Evolutionary conservation across 2,113 vertebrate genomes (phyloP).

Genomic region (Oriolus oriolus): DNA sequence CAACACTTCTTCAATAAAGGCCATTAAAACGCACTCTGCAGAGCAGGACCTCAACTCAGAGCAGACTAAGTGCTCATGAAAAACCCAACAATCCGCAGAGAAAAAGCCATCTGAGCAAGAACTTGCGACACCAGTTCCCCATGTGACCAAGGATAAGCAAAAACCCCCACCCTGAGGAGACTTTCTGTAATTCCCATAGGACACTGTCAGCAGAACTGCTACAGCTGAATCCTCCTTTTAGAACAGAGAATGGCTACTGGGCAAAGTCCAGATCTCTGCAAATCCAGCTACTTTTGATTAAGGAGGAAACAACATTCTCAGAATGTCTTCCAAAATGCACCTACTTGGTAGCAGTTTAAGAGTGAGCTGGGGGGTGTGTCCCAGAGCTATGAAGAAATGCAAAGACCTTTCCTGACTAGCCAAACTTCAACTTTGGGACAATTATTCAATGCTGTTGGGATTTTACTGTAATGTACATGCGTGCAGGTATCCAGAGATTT

Average conservation of each 20-base stretch:
- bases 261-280: background rate
- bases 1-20: background rate
- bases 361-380: background rate
- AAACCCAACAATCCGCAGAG: background rate
- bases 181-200: background rate
- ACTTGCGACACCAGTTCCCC: background rate
- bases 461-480: background rate
- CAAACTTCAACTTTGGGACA: background rate
- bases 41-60: background rate
- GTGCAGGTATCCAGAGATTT: background rate
- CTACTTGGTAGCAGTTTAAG: background rate
- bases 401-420: background rate
- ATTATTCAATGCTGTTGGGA: background rate
- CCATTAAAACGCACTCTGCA: slow-evolving; percentile 18
- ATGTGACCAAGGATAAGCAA: background rate
- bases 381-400: background rate
- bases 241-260: background rate
- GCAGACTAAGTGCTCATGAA: background rate
- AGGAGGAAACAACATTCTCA: background rate
- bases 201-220: background rate
- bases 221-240: background rate
- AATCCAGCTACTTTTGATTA: background rate
- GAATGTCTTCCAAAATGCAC: background rate
- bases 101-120: background rate
- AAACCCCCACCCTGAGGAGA: background rate